Percentiles rank a stretch among this genome's conserved stretches.
phyloP scores from a whole-genome alignment of 2,888 invertebrate genomes.

The Melipona bicolor region DNA sequence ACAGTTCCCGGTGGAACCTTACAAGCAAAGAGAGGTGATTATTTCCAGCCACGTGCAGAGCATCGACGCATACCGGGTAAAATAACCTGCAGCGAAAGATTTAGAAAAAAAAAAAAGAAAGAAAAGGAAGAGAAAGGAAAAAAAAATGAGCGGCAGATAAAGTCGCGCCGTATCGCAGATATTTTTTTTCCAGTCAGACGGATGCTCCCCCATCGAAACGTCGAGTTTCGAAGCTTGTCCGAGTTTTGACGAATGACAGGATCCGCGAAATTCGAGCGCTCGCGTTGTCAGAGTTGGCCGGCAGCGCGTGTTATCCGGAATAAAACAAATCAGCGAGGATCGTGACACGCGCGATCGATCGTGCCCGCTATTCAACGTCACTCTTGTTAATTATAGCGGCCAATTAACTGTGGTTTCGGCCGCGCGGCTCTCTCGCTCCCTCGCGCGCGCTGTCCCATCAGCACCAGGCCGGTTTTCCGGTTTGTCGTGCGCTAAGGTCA shows the following conservation, averaged over 20 bases:
- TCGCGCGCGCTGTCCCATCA: slow-evolving; percentile 35
- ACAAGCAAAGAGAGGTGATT: neutral
- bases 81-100: neutral
- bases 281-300: slow-evolving; percentile 24
- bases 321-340: slow-evolving; percentile 60
- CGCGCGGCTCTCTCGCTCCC: slow-evolving; percentile 4
- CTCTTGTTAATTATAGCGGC: slow-evolving; percentile 78
- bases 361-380: slow-evolving; percentile 54
- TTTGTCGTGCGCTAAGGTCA: slow-evolving; percentile 34
- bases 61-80: no score
- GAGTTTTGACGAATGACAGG: slow-evolving; percentile 38
- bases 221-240: neutral
- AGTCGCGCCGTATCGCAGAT: neutral
- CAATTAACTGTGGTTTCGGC: slow-evolving; percentile 76
- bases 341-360: slow-evolving; percentile 47
- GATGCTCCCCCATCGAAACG: neutral
- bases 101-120: neutral
- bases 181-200: neutral
- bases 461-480: slow-evolving; percentile 9
- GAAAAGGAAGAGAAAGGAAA: no score
- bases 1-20: neutral
- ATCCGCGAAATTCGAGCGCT: slow-evolving; percentile 23
- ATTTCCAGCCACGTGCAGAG: neutral
- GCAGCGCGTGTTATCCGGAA: slow-evolving; percentile 27
- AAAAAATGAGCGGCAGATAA: no score